Percentiles rank a stretch among this genome's conserved stretches.
These are phyloP conservation scores for Cyprinodon diabolis DNA, from an alignment of 2,797 vertebrate species.

Conservation along the genomic window DNA sequence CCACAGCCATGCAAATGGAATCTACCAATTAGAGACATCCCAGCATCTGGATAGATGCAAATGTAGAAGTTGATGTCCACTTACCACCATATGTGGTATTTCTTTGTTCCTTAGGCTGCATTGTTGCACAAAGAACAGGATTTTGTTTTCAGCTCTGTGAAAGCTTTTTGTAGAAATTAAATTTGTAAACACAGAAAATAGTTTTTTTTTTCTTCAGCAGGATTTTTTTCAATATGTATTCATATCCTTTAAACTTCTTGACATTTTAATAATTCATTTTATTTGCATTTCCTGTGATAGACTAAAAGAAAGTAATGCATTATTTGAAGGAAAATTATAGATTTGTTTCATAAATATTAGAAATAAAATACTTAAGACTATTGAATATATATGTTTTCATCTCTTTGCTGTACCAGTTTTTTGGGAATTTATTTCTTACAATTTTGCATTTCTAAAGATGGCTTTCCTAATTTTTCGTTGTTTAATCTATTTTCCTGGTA, in stretches of 20 bases:
- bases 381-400: not conserved
- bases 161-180: slow-evolving; percentile 30
- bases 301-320: not conserved
- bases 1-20: slow-evolving; percentile 65
- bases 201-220: slow-evolving; percentile 59
- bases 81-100: slow-evolving; percentile 41
- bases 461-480: too few species aligned
- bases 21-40: slow-evolving; percentile 54
- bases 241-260: not conserved
- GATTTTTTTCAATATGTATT: slow-evolving; percentile 29
- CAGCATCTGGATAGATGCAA: slow-evolving; percentile 50
- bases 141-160: slow-evolving; percentile 52
- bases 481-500: too few species aligned
- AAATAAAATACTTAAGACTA: not conserved
- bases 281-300: not conserved
- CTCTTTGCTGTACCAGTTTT: not conserved
- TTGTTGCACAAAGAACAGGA: slow-evolving; percentile 37
- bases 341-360: not conserved
- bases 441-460: too few species aligned
- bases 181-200: slow-evolving; percentile 54
- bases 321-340: not conserved
- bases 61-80: slow-evolving; percentile 44
- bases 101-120: slow-evolving; percentile 31
- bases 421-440: not conserved
- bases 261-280: not conserved